Conservation (phyloP, 2,113 vertebrate species). For the Podilymbus podiceps region DNA sequence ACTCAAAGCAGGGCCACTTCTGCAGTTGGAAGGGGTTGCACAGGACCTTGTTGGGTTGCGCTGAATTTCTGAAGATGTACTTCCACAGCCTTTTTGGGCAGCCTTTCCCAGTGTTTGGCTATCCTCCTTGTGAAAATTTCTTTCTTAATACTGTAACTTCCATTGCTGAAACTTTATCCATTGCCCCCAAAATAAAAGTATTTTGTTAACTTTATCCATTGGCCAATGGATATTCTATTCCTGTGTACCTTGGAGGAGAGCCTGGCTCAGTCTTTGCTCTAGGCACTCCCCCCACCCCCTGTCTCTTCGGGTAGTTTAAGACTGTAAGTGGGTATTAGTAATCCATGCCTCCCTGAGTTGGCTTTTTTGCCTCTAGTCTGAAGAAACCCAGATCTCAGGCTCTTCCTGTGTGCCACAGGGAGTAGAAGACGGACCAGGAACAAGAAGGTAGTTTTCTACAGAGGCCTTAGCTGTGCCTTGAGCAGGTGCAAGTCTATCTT, state of each 20-base stretch:
- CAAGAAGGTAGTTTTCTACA: background rate
- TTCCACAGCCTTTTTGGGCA: background rate
- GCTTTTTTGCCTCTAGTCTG: background rate
- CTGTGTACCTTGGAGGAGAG: background rate
- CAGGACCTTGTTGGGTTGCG: background rate
- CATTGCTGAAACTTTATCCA: background rate
- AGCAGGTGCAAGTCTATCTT: background rate
- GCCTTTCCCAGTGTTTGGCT: background rate
- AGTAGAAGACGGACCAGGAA: background rate
- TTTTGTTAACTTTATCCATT: too few species aligned
- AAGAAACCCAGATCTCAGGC: background rate
- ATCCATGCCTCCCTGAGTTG: rapidly evolving
- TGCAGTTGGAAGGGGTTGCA: background rate
- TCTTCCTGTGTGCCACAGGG: background rate
- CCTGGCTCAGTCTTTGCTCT: background rate
- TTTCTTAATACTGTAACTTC: background rate
- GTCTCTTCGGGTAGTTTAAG: background rate
- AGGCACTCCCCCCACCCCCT: rapidly evolving
- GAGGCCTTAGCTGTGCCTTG: background rate
- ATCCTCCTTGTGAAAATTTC: background rate
- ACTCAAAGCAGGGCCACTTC: background rate
- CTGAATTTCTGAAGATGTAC: background rate
- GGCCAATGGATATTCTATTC: background rate
- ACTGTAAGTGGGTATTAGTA: background rate
- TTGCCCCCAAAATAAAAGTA: background rate